These are phyloP conservation scores for Chrysopilus asiliformis DNA, from an alignment of 2,888 invertebrate genomes.

Conservation along the genomic window DNA sequence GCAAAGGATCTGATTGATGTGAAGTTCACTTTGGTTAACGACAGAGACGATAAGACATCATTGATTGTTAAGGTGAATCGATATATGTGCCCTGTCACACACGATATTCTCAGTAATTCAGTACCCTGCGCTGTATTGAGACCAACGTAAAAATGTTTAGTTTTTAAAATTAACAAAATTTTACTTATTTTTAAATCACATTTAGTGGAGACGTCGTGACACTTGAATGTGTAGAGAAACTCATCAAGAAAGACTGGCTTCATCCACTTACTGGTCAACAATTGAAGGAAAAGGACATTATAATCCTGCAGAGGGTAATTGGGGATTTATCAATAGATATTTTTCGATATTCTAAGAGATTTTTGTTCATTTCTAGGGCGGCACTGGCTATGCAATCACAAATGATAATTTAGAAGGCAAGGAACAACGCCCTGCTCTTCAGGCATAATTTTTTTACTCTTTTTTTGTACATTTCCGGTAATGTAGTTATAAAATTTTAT, in stretches of 20 bases:
- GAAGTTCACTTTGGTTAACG: conserved; percentile 82
- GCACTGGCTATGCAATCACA: conserved; percentile 84
- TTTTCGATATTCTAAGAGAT: conserved; percentile 2
- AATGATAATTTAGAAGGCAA: conserved; percentile 74
- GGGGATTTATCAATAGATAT: conserved; percentile 3
- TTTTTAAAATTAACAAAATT: conserved; percentile 1
- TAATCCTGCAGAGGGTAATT: conserved; percentile 69
- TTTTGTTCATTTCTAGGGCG: conserved; percentile 48
- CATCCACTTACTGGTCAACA: conserved; percentile 84
- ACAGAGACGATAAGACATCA: conserved; percentile 74
- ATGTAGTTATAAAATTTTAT: too few relatives aligned
- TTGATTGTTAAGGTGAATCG: conserved; percentile 79
- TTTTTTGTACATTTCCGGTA: too few relatives aligned
- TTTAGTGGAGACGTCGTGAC: conserved; percentile 89
- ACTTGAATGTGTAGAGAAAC: conserved; percentile 89
- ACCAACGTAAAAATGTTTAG: conserved; percentile 50
- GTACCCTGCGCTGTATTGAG: conserved; percentile 86
- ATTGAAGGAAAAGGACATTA: conserved; percentile 81
- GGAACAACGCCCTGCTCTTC: conserved; percentile 68
- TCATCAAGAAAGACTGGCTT: conserved; percentile 92
- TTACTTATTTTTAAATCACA: conserved; percentile 13
- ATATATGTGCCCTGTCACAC: conserved; percentile 96
- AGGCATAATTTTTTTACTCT: too few relatives aligned
- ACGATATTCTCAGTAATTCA: conserved; percentile 88
- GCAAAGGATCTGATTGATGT: conserved; percentile 86